A percentile compares a stretch with the other conserved stretches of the same genome.
Evolutionary conservation across 2,888 invertebrate species (phyloP).

Genomic region (Lasioglossum figueresi): DNA sequence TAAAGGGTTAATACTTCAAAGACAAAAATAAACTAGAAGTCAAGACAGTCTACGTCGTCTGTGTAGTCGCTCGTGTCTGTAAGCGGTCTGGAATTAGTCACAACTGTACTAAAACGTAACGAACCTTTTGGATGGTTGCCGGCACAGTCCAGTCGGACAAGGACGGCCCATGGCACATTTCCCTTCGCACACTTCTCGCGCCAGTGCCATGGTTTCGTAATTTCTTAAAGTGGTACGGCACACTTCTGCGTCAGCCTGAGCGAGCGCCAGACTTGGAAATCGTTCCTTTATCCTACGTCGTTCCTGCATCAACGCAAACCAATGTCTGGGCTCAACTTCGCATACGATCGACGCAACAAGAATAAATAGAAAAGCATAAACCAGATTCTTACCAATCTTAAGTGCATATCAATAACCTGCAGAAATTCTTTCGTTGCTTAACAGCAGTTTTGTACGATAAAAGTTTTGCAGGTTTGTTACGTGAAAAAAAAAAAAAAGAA

Average conservation of each 20-base stretch:
- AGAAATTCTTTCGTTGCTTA: no score
- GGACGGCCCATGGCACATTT: slow-evolving; percentile 93
- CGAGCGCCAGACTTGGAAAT: slow-evolving; percentile 91
- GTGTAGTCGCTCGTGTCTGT: not conserved
- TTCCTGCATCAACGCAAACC: slow-evolving; percentile 86
- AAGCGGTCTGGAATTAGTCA: not conserved
- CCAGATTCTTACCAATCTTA: not conserved
- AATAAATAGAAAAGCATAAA: not conserved
- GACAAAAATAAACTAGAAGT: slow-evolving; percentile 3
- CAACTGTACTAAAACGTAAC: slow-evolving; percentile 21
- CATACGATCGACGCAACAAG: not conserved
- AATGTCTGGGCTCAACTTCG: slow-evolving; percentile 36
- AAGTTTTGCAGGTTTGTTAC: not conserved
- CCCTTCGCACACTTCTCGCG: slow-evolving; percentile 94
- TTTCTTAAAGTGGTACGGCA: slow-evolving; percentile 92
- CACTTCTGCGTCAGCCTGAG: slow-evolving; percentile 90
- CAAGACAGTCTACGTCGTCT: not conserved
- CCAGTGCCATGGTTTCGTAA: slow-evolving; percentile 92
- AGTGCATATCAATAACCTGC: no score
- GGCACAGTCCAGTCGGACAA: slow-evolving; percentile 92
- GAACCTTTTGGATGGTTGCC: slow-evolving; percentile 84
- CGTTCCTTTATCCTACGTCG: slow-evolving; percentile 92
- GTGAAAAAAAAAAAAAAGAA: not conserved
- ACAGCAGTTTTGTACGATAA: not conserved
- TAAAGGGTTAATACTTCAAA: not conserved